These are phyloP conservation scores for Volucella inanis DNA, from an alignment of 2,888 invertebrate species.

Conservation along the genomic window DNA sequence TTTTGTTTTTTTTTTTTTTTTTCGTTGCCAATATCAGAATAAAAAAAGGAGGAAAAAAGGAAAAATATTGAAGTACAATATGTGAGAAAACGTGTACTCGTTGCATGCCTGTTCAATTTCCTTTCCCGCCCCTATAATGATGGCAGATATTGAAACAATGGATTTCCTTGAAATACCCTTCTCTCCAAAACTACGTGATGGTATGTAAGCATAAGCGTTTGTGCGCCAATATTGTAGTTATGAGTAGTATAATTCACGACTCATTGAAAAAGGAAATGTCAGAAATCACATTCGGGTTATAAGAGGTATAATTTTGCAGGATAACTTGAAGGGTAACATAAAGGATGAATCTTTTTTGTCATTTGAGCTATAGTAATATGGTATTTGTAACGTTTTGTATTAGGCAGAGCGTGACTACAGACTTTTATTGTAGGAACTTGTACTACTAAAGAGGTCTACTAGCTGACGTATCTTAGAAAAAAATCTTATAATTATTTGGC, in stretches of 20 bases:
- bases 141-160: slow-evolving; percentile 70
- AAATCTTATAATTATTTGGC: too few species aligned
- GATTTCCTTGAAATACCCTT: slow-evolving; percentile 56
- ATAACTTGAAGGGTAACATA: slow-evolving; percentile 32
- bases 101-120: slow-evolving; percentile 40
- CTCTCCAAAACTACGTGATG: slow-evolving; percentile 7
- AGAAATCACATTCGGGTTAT: slow-evolving; percentile 71
- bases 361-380: slow-evolving; percentile 15
- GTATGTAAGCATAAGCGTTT: slow-evolving; percentile 13
- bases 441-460: too few species aligned
- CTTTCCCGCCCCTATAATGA: slow-evolving; percentile 70
- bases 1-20: slow-evolving; percentile 52
- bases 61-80: slow-evolving; percentile 34
- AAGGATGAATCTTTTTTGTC: slow-evolving; percentile 23
- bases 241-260: slow-evolving; percentile 67
- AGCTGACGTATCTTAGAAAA: too few species aligned
- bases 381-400: slow-evolving; percentile 57
- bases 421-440: slow-evolving; percentile 13
- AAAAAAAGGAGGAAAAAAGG: not conserved
- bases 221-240: slow-evolving; percentile 1
- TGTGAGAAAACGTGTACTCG: slow-evolving; percentile 37
- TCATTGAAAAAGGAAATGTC: slow-evolving; percentile 74
- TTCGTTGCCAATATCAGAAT: not conserved
- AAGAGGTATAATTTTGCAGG: slow-evolving; percentile 62
- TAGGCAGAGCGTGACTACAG: slow-evolving; percentile 53